Evolutionary conservation across 1,140 invertebrate genomes (phyloP), one percentile per base, ranked within the genome.

Genomic region (Cherax destructor): DNA sequence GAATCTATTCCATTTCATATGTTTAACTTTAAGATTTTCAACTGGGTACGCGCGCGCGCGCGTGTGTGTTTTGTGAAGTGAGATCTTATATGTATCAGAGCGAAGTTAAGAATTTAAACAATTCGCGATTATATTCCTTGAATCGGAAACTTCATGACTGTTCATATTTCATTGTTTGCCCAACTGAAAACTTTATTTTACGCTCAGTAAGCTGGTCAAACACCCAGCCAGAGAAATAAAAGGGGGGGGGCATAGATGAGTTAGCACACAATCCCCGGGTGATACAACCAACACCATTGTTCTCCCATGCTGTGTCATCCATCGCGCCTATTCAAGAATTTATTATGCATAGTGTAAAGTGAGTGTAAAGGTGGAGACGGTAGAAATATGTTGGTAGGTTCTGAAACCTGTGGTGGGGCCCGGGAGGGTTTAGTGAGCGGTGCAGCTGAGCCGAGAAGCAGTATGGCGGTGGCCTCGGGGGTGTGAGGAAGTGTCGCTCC

Each of bases 381-480:
- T 9, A 3, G 69, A 9, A 11, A 21, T 74, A 56, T 56, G 52
- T 56, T 10, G 69, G 69, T 74, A 74, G 24, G n/a, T 30, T 7
- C 7, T 9, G 21, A 74, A 30, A 74, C n/a, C n/a, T 74, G 69
- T 74, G 69, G 69, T 30, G 69, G 21, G 69, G 24, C 2, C 30
- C 13, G 7, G 65, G 21, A 11, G 13, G 65, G 65, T 21, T 11
- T 21, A 10, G 9, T n/a, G 61, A 65, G 61, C n/a, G 7, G n/a
- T n/a, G 65, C 7, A 30, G 6, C 69, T 9, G 6, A 30, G n/a
- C 11, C 30, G 69, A 30, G 11, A 16, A 47, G 81, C 74, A 86
- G 85, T 86, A 78, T 86, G 85, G 85, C 85, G 85, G 85, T 86
- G 85, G 85, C 50, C 74, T 50, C 85, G 85, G 85, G 85, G 61